Conservation (phyloP, 2,888 invertebrate species). For the Amiota mariae region DNA sequence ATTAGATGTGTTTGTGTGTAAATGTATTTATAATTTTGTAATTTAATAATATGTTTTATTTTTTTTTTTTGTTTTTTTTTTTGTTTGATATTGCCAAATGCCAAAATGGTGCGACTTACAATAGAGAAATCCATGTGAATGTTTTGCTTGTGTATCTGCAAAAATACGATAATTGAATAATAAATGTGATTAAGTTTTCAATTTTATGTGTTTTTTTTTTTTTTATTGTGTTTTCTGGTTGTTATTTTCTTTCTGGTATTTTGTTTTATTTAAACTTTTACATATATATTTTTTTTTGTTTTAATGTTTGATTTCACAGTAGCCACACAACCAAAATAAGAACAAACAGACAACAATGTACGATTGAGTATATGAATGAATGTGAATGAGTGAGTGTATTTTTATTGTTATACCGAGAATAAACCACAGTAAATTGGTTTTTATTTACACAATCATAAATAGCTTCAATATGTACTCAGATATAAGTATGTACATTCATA, state of each 20-base stretch:
- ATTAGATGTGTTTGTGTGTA: constrained; percentile 24
- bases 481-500: too few relatives aligned
- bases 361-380: too few relatives aligned
- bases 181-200: constrained; percentile 55
- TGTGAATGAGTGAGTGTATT: neutral
- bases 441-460: neutral
- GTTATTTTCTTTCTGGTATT: constrained; percentile 6
- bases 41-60: constrained; percentile 32
- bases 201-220: constrained; percentile 23
- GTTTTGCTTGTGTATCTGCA: constrained; percentile 70
- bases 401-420: neutral
- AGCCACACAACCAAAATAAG: neutral
- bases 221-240: neutral
- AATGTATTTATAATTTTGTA: constrained; percentile 37
- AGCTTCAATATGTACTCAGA: neutral
- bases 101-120: constrained; percentile 67
- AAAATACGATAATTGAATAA: constrained; percentile 64
- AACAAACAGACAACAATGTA: neutral
- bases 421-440: constrained; percentile 8
- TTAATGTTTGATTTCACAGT: constrained; percentile 10
- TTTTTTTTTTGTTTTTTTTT: constrained; percentile 22
- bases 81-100: constrained; percentile 29
- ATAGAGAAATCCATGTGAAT: constrained; percentile 69
- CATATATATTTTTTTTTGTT: too few relatives aligned
- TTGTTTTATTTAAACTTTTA: too few relatives aligned